A percentile compares a stretch with the other conserved stretches of the same genome.
Evolutionary conservation across 1,140 invertebrate species (phyloP).

Genomic region (Acyrthosiphon pisum): DNA sequence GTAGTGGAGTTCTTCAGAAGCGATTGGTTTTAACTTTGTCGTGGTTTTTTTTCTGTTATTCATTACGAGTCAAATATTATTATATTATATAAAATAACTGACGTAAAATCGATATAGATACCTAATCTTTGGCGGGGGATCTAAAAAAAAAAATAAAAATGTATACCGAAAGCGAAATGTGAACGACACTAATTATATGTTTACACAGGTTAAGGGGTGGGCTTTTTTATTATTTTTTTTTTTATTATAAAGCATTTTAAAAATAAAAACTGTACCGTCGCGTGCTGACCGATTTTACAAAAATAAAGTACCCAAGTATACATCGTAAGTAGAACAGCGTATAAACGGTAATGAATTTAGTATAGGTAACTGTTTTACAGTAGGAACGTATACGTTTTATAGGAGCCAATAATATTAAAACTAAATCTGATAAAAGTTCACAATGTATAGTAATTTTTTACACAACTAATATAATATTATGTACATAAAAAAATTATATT

Average conservation of each 20-base stretch:
- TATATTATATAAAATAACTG: not conserved
- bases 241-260: not conserved
- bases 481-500: not conserved
- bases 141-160: constrained; percentile 35
- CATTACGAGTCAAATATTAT: not conserved
- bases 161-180: not conserved
- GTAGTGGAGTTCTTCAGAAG: too few relatives aligned
- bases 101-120: not conserved
- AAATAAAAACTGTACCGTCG: not conserved
- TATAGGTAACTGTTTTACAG: not conserved
- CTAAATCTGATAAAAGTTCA: constrained; percentile 9
- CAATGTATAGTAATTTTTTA: constrained; percentile 12
- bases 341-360: constrained; percentile 1
- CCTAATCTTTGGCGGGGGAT: not conserved
- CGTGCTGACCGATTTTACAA: constrained; percentile 17
- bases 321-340: not conserved
- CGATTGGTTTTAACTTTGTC: not conserved
- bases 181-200: constrained; percentile 46
- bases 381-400: not conserved
- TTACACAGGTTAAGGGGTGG: constrained; percentile 14
- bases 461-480: not conserved
- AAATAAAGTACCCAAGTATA: not conserved
- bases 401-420: not conserved
- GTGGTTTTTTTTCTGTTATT: not conserved
- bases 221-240: not conserved